These are phyloP conservation scores for Buteo buteo DNA, from an alignment of 2,113 vertebrate species.

Conservation along the genomic window DNA sequence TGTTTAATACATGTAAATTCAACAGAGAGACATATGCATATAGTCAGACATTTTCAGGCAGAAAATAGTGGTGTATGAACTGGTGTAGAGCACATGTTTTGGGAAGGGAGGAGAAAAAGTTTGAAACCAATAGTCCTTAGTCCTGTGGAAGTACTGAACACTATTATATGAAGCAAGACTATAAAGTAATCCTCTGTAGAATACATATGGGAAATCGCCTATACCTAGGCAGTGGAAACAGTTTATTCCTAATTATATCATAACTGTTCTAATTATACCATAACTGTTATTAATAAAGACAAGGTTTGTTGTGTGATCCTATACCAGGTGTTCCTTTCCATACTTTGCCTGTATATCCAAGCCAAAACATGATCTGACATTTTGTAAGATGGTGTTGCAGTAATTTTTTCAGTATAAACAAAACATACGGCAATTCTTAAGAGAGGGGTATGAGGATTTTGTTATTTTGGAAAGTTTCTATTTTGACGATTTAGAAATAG, in stretches of 20 bases:
- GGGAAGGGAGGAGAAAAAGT: not conserved
- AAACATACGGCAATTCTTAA: slow-evolving; percentile 11
- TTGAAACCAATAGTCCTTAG: not conserved
- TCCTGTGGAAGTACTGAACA: not conserved
- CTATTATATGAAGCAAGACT: not conserved
- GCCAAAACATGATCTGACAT: not conserved
- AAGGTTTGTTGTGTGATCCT: not conserved
- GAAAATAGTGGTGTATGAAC: not conserved
- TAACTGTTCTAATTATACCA: not conserved
- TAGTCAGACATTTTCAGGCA: not conserved
- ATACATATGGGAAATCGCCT: not conserved
- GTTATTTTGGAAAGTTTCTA: slow-evolving; percentile 45
- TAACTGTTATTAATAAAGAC: not conserved
- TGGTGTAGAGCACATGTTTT: not conserved
- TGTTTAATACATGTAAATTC: not conserved
- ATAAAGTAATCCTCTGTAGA: not conserved
- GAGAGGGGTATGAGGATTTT: slow-evolving; percentile 5
- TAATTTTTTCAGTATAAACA: slow-evolving; percentile 45
- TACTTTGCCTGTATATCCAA: not conserved
- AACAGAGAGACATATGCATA: not conserved
- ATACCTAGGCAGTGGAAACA: not conserved
- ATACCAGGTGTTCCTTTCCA: not conserved
- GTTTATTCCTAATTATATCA: not conserved
- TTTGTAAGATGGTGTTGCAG: not conserved
- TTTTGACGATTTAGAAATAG: slow-evolving; percentile 47